Base-by-base conservation (phyloP, 1,140 invertebrate species). In the Scaptomyza hsui region DNA sequence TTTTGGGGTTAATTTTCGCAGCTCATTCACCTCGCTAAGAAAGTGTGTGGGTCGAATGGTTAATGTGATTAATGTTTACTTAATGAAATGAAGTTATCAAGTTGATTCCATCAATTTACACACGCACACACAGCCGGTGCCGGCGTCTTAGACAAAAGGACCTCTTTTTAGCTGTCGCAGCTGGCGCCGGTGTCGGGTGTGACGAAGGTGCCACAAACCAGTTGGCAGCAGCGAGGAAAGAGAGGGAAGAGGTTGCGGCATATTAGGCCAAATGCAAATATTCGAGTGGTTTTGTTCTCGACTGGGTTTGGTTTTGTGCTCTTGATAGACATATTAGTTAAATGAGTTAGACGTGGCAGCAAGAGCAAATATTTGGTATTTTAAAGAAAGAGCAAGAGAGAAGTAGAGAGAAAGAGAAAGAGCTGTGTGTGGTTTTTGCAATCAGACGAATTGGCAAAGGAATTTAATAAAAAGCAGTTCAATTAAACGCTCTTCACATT, bases 1-100 rank as follows among this genome's bases (percentile, higher is more conserved):
- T 41, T 81, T 77, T 86, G 61, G 78, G 82, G 82, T 88, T 88
- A 88, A 88, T 88, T 88, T 89, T 68, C 61, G 60, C 52, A 68
- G 64, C 74, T 65, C 52, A 57, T 71, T 64, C 68, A 32, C 47
- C 47, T 52, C 60, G 35, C 4, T 37, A n/a, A n/a, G n/a, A n/a
- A n/a, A n/a, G 12, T 12, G 32, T n/a, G 32, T 29, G 47, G 42
- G 68, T 74, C 64, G 59, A 88, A 88, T 75, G 86, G 82, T 89
- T 88, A 88, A 88, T 88, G 82, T 88, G 82, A 88, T 88, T 88
- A 88, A 88, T 88, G 83, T 88, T 88, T 88, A 89, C 83, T 82
- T 88, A 88, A 88, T 88, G 82, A 88, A 88, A 88, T 88, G 78
- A 88, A 88, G 83, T 88, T 88, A 88, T 88, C 82, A 88, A 88